A percentile compares a stretch with the other conserved stretches of the same genome.
phyloP scores from a whole-genome alignment of 2,888 invertebrate genomes.

The Epicampocera succincta region DNA sequence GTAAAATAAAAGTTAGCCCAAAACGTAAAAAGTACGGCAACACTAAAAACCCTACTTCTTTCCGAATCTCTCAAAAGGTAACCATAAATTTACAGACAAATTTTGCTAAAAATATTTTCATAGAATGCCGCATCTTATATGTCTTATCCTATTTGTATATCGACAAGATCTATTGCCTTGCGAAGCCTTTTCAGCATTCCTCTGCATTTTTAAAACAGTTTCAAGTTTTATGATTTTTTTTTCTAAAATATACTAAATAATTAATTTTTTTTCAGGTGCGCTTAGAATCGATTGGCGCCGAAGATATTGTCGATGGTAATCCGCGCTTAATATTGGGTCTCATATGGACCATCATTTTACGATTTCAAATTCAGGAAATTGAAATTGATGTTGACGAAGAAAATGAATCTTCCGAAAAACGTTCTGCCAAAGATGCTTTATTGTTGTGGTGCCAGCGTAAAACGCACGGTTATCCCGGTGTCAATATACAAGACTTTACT shows the following conservation, averaged over 20 bases:
- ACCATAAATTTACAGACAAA: too few species aligned
- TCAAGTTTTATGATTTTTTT: too few species aligned
- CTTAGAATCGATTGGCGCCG: slow-evolving; percentile 98
- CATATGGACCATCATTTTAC: slow-evolving; percentile 99
- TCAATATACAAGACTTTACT: slow-evolving; percentile 94
- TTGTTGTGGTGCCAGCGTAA: slow-evolving; percentile 99
- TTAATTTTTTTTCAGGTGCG: slow-evolving; percentile 87
- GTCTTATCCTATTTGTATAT: too few species aligned
- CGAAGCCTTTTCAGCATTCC: too few species aligned
- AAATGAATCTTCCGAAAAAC: slow-evolving; percentile 97
- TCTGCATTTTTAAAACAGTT: too few species aligned
- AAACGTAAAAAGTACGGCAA: too few species aligned
- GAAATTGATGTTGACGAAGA: slow-evolving; percentile 98
- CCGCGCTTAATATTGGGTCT: slow-evolving; percentile 97
- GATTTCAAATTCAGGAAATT: slow-evolving; percentile 99
- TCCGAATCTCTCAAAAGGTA: too few species aligned
- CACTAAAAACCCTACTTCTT: too few species aligned
- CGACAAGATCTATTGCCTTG: too few species aligned
- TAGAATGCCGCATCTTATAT: too few species aligned
- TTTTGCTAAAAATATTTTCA: too few species aligned
- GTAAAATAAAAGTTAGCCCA: too few species aligned
- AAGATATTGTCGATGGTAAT: slow-evolving; percentile 99
- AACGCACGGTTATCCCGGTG: slow-evolving; percentile 95
- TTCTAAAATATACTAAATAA: neutral
- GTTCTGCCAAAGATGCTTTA: slow-evolving; percentile 98